These are phyloP conservation scores for Hafferia zeledoni DNA, from an alignment of 2,797 vertebrate species.

Conservation along the genomic window DNA sequence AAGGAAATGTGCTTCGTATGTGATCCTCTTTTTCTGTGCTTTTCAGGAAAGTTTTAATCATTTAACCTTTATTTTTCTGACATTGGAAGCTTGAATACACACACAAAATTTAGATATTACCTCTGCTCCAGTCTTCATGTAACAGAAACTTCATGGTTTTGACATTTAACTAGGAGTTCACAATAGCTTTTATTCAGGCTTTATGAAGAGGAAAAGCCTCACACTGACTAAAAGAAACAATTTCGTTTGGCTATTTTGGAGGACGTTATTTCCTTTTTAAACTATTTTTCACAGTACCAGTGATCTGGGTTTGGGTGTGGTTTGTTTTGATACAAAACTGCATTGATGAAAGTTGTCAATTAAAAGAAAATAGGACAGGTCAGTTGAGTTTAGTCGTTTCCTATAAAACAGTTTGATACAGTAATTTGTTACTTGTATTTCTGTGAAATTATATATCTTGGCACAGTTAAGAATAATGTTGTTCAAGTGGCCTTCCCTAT, in stretches of 20 bases:
- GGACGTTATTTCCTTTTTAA: slow-evolving; percentile 4
- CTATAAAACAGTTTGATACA: neutral
- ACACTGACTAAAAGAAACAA: neutral
- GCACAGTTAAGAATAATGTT: neutral
- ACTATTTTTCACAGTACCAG: neutral
- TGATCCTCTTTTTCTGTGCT: neutral
- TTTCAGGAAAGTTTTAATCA: neutral
- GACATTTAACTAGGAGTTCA: neutral
- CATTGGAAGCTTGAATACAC: neutral
- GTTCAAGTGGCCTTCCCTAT: neutral
- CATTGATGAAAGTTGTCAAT: neutral
- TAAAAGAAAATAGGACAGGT: neutral
- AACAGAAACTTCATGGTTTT: neutral
- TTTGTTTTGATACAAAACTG: neutral
- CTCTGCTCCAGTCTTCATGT: neutral
- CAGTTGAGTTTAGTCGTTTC: neutral
- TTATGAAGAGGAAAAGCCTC: neutral
- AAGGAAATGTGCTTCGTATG: neutral
- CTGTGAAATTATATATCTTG: neutral
- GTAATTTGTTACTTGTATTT: neutral
- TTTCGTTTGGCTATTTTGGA: neutral
- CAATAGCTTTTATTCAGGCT: neutral
- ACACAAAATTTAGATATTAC: neutral
- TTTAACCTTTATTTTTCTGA: neutral
- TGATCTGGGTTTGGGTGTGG: neutral